phyloP scores from a whole-genome alignment of 2,113 vertebrate genomes.

The Cygnus atratus region DNA sequence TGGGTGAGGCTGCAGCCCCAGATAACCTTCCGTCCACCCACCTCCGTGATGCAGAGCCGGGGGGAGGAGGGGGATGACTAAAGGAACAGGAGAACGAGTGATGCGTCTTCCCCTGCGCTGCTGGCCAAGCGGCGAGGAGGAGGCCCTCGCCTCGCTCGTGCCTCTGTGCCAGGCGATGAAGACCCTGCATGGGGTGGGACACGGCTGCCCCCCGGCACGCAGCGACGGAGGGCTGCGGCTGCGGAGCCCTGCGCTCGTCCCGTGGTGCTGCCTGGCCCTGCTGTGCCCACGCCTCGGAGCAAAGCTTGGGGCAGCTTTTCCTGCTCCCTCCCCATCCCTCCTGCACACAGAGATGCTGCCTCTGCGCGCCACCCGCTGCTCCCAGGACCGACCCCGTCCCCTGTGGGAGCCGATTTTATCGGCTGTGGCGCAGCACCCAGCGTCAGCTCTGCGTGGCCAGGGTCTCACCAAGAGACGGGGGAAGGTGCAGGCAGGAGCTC shows the following conservation, averaged over 20 bases:
- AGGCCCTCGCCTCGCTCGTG: not conserved
- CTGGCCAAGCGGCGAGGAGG: not conserved
- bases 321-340: not conserved
- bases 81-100: conserved; percentile 39
- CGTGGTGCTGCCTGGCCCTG: not conserved
- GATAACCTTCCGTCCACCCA: conserved; percentile 69
- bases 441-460: not conserved
- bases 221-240: not conserved
- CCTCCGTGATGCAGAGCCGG: conserved; percentile 45
- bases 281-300: not conserved
- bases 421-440: accelerated
- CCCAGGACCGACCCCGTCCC: not conserved
- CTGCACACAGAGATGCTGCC: not conserved
- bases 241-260: not conserved
- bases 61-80: conserved; percentile 68
- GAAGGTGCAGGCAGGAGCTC: not conserved
- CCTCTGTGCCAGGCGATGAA: not conserved
- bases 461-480: not conserved
- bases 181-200: not conserved
- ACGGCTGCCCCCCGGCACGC: not conserved
- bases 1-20: conserved; percentile 63
- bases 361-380: not conserved
- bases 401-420: not conserved
- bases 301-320: not conserved
- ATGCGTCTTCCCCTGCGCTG: not conserved